Evolutionary conservation across 2,888 invertebrate genomes (phyloP).

Genomic region (Thyatira batis): DNA sequence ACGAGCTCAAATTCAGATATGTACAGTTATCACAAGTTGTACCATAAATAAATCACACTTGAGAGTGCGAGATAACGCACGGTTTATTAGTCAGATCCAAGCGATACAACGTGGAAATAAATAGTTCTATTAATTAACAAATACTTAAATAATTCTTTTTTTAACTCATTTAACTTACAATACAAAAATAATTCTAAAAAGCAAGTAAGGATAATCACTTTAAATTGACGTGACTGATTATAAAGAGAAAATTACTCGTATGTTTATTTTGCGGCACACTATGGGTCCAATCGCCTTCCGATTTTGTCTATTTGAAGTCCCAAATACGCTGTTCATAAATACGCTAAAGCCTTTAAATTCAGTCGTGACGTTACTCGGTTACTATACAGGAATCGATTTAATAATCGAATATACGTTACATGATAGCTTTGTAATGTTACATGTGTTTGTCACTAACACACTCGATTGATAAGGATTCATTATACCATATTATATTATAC

Average conservation of each 20-base stretch:
- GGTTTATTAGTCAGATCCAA: constrained; percentile 39
- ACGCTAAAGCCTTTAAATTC: not conserved
- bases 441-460: not conserved
- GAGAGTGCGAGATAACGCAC: constrained; percentile 51
- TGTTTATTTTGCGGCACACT: no score
- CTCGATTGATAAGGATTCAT: not conserved
- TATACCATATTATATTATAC: not conserved
- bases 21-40: constrained; percentile 50
- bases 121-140: no score
- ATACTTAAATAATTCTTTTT: no score
- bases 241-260: no score
- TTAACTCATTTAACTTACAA: no score
- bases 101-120: no score
- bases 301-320: no score
- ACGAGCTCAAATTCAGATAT: constrained; percentile 46
- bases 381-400: not conserved
- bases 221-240: no score
- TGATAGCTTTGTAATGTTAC: not conserved
- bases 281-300: no score
- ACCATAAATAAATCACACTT: constrained; percentile 62
- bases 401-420: not conserved
- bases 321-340: constrained; percentile 7
- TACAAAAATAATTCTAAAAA: no score
- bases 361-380: no score
- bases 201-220: no score